Conservation (phyloP, 1,140 invertebrate species). For the Lepidotrigona ventralis region DNA sequence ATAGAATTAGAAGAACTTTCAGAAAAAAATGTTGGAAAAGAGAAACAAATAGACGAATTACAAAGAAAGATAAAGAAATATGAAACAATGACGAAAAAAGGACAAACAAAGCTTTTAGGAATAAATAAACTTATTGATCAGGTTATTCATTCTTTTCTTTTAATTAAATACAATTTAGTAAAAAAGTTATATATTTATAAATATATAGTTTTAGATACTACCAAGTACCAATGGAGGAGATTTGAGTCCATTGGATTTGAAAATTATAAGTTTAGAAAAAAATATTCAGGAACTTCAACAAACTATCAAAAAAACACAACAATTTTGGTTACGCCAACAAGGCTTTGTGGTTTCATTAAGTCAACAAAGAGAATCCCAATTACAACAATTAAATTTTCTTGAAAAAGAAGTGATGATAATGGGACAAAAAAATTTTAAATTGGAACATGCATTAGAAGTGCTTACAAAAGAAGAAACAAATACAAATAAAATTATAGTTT, state of each 20-base stretch:
- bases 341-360: conserved; percentile 85
- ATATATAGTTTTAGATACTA: conserved; percentile 65
- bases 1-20: conserved; percentile 76
- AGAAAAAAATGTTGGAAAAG: conserved; percentile 78
- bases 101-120: conserved; percentile 80
- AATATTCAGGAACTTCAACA: conserved; percentile 82
- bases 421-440: conserved; percentile 86
- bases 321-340: conserved; percentile 88
- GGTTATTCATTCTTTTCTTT: conserved; percentile 63
- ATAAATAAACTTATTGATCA: conserved; percentile 82
- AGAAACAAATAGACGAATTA: conserved; percentile 80
- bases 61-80: conserved; percentile 71
- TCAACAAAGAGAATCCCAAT: conserved; percentile 83
- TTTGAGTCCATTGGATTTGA: conserved; percentile 79
- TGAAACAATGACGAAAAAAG: conserved; percentile 75
- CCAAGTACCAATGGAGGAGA: conserved; percentile 72
- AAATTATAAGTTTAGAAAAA: conserved; percentile 83
- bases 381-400: conserved; percentile 84
- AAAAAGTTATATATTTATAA: neutral
- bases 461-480: conserved; percentile 81
- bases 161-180: conserved; percentile 18
- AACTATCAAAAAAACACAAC: conserved; percentile 83
- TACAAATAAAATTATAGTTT: conserved; percentile 82
- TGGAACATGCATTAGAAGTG: conserved; percentile 83
- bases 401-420: conserved; percentile 88